These are phyloP conservation scores for Brachionus koreanus DNA, from an alignment of 1,140 invertebrate genomes.

Conservation along the genomic window DNA sequence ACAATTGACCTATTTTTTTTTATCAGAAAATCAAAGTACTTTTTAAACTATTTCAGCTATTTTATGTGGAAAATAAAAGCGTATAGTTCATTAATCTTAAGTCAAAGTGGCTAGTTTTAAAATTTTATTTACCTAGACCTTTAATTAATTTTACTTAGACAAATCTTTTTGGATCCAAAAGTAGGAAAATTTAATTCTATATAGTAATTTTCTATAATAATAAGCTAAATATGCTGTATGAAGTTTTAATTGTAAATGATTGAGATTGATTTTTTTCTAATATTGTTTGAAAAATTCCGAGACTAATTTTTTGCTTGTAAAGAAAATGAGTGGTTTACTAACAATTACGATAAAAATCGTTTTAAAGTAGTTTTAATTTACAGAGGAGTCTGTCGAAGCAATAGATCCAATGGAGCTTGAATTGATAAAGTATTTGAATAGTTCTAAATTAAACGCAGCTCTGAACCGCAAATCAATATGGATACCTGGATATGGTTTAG, in stretches of 20 bases:
- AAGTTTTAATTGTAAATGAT: neutral
- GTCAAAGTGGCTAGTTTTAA: no score
- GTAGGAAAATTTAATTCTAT: neutral
- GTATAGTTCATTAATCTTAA: no score
- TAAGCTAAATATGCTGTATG: neutral
- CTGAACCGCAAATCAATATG: constrained; percentile 22
- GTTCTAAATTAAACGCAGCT: neutral
- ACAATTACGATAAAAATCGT: neutral
- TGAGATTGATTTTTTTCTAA: neutral
- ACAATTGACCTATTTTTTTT: no score
- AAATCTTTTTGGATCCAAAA: neutral
- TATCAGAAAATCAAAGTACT: no score
- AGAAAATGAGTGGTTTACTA: neutral
- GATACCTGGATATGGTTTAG: constrained; percentile 42
- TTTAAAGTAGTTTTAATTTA: neutral
- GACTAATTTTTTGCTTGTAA: neutral
- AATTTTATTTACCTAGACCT: no score
- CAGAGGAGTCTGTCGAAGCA: neutral
- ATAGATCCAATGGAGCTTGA: constrained; percentile 19
- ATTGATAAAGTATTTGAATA: constrained; percentile 23
- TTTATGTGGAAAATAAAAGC: no score
- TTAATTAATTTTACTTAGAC: neutral
- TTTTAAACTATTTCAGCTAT: no score
- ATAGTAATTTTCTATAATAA: neutral
- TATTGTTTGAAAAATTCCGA: neutral